These are phyloP conservation scores for Sebastes diploproa DNA, from an alignment of 2,797 vertebrate species.

Conservation along the genomic window DNA sequence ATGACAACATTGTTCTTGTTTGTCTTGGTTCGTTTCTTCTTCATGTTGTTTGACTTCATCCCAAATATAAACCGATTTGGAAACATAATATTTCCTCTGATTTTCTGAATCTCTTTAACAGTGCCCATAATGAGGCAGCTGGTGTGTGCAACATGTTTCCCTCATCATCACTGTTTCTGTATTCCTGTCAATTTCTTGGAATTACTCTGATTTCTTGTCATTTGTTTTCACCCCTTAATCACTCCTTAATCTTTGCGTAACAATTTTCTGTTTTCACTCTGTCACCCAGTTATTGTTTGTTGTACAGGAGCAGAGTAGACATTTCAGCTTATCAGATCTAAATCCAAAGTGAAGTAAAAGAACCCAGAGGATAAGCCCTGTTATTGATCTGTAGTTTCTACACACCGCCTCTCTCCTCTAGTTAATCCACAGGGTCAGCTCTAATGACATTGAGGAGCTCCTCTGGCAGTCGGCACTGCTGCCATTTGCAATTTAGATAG, in stretches of 20 bases:
- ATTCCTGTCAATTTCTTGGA: not conserved
- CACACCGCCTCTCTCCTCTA: constrained; percentile 63
- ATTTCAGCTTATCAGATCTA: constrained; percentile 50
- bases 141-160: not conserved
- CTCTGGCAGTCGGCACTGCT: constrained; percentile 68
- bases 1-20: not conserved
- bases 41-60: not conserved
- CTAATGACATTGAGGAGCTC: constrained; percentile 79
- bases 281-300: constrained; percentile 26
- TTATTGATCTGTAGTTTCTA: constrained; percentile 78
- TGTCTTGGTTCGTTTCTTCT: not conserved
- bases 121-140: constrained; percentile 1
- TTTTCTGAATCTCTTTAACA: not conserved
- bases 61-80: not conserved
- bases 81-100: not conserved
- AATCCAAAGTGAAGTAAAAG: constrained; percentile 75
- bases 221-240: not conserved
- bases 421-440: constrained; percentile 79
- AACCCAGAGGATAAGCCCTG: constrained; percentile 69
- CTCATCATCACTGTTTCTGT: not conserved
- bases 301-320: constrained; percentile 36
- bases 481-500: constrained; percentile 82
- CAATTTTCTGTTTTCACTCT: not conserved
- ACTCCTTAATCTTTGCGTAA: not conserved
- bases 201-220: not conserved